Conservation (phyloP, 2,888 invertebrate genomes). For the Pyrrhosoma nymphula region DNA sequence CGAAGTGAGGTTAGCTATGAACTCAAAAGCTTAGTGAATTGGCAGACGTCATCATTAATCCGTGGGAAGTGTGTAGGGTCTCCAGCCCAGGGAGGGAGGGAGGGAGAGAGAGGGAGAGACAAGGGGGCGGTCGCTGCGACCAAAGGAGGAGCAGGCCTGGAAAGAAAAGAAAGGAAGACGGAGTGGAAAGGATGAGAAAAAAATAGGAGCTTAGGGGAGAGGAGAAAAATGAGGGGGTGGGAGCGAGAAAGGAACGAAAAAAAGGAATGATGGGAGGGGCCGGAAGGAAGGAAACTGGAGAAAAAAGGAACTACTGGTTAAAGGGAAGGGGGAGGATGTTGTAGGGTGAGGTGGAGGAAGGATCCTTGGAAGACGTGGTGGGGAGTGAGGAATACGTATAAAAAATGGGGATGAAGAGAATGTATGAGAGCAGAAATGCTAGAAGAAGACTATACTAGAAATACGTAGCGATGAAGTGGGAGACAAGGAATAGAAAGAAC, state of each 20-base stretch:
- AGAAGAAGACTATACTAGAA: not conserved
- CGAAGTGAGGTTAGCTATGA: slow-evolving; percentile 48
- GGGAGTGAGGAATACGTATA: not conserved
- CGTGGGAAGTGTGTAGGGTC: not conserved
- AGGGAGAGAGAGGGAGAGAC: not conserved
- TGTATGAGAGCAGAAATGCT: not conserved
- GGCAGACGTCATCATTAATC: slow-evolving; percentile 54
- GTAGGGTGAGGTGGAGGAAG: too few species aligned
- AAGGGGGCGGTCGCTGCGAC: not conserved
- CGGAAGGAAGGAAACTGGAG: slow-evolving; percentile 3
- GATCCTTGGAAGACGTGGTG: not conserved
- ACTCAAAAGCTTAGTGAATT: slow-evolving; percentile 48
- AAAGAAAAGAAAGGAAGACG: not conserved
- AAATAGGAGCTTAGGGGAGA: not conserved
- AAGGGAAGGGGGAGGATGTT: not conserved
- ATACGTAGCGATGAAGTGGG: not conserved
- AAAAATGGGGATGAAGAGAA: not conserved
- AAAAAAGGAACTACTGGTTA: not conserved
- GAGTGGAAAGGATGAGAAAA: not conserved
- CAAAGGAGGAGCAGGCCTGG: not conserved
- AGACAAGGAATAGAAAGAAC: not conserved
- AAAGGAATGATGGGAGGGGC: not conserved
- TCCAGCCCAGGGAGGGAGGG: not conserved
- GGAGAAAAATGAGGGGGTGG: not conserved
- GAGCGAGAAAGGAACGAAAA: not conserved